Percentiles rank a stretch among this genome's conserved stretches.
Evolutionary conservation across 2,113 vertebrate species (phyloP).

Genomic region (Tachysurus vachellii): DNA sequence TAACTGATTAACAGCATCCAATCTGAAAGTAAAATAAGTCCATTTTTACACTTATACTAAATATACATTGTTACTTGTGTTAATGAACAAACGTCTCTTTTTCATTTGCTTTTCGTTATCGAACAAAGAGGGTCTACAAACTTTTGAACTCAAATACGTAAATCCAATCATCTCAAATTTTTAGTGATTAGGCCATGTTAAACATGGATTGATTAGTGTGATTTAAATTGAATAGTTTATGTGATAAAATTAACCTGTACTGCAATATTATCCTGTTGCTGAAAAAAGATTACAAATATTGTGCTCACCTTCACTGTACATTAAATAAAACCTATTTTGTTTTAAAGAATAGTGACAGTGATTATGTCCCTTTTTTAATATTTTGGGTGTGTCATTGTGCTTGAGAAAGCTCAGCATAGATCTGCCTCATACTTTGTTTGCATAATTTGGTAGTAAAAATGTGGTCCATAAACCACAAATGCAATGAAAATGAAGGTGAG

Average conservation of each 20-base stretch:
- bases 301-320: background rate
- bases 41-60: too few relatives aligned
- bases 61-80: background rate
- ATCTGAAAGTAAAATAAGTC: background rate
- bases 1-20: too few relatives aligned
- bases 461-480: background rate
- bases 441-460: slow-evolving; percentile 25
- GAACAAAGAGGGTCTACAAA: background rate
- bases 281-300: background rate
- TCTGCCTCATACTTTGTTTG: slow-evolving; percentile 3
- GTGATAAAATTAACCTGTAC: background rate
- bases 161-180: background rate
- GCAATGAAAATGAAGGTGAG: too few relatives aligned
- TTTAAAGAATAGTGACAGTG: background rate
- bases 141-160: background rate
- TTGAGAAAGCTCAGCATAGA: background rate
- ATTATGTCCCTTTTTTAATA: background rate
- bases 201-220: background rate
- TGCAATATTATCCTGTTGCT: background rate
- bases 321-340: background rate
- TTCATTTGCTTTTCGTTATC: background rate
- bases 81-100: background rate
- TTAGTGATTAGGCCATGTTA: background rate
- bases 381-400: background rate
- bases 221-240: background rate